Conservation (phyloP, 2,888 invertebrate species). For the Deilephila porcellus region DNA sequence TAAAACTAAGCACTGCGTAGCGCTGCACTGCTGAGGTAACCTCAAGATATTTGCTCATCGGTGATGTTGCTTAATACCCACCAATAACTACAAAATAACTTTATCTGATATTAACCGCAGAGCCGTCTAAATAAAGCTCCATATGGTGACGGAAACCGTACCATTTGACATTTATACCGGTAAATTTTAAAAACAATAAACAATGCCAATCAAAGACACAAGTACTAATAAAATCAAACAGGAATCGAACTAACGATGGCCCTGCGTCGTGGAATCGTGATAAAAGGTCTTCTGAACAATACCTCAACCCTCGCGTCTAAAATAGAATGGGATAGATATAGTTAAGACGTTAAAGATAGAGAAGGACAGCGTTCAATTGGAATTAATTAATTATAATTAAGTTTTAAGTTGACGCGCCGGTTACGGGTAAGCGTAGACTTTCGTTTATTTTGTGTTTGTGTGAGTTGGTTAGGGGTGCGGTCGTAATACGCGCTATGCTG, state of each 20-base stretch:
- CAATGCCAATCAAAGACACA: conserved; percentile 77
- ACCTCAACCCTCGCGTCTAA: conserved; percentile 73
- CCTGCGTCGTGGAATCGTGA: conserved; percentile 72
- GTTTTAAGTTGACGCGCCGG: conserved; percentile 90
- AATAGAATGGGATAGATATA: conserved; percentile 69
- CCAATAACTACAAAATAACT: no score
- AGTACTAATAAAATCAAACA: conserved; percentile 80
- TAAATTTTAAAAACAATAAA: conserved; percentile 41
- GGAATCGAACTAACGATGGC: conserved; percentile 76
- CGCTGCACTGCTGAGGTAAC: no score
- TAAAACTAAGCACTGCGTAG: no score
- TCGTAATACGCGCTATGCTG: conserved; percentile 37
- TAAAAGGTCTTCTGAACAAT: conserved; percentile 84
- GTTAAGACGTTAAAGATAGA: conserved; percentile 76
- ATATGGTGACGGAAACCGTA: no score
- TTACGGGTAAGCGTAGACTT: conserved; percentile 81
- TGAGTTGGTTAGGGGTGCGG: conserved; percentile 52
- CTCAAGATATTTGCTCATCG: no score
- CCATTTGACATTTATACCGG: background rate
- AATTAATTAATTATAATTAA: conserved; percentile 94
- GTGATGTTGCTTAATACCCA: no score
- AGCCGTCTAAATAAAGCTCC: background rate
- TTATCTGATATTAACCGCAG: background rate
- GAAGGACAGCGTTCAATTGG: conserved; percentile 85
- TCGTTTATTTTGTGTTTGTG: conserved; percentile 72